phyloP scores from a whole-genome alignment of 2,888 invertebrate genomes.

The Microplitis deprimator region DNA sequence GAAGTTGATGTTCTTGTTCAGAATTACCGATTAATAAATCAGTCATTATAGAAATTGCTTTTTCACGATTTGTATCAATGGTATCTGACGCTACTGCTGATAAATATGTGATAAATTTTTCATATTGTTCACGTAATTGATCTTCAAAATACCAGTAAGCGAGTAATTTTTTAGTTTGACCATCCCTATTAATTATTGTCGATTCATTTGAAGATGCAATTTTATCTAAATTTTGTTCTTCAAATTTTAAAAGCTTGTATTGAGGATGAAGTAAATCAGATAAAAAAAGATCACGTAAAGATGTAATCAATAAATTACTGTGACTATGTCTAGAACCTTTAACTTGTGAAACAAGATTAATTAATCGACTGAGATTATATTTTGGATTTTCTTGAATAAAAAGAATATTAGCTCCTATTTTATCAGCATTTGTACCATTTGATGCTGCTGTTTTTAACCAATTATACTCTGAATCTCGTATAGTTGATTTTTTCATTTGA shows the following conservation, averaged over 20 bases:
- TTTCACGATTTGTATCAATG: constrained; percentile 85
- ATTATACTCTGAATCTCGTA: constrained; percentile 77
- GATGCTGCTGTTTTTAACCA: constrained; percentile 86
- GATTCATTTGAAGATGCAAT: constrained; percentile 74
- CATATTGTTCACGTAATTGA: constrained; percentile 85
- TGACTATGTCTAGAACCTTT: constrained; percentile 85
- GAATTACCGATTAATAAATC: constrained; percentile 84
- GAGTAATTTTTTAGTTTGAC: constrained; percentile 77
- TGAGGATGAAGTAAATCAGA: constrained; percentile 80
- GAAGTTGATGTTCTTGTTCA: constrained; percentile 87
- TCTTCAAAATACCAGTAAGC: constrained; percentile 92
- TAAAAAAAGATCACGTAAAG: constrained; percentile 83
- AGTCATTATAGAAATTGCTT: constrained; percentile 82
- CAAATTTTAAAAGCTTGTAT: constrained; percentile 78
- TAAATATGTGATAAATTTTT: constrained; percentile 81
- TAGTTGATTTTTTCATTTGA: constrained; percentile 68
- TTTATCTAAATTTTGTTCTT: constrained; percentile 76
- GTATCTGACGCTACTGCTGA: constrained; percentile 84
- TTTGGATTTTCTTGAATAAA: constrained; percentile 87
- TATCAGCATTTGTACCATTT: constrained; percentile 88
- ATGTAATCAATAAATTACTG: constrained; percentile 80
- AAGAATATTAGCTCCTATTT: constrained; percentile 87
- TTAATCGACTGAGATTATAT: constrained; percentile 81
- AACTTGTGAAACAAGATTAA: constrained; percentile 82
- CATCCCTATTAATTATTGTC: constrained; percentile 57